These are phyloP conservation scores for Nettapus auritus DNA, from an alignment of 2,113 vertebrate species.

Conservation along the genomic window DNA sequence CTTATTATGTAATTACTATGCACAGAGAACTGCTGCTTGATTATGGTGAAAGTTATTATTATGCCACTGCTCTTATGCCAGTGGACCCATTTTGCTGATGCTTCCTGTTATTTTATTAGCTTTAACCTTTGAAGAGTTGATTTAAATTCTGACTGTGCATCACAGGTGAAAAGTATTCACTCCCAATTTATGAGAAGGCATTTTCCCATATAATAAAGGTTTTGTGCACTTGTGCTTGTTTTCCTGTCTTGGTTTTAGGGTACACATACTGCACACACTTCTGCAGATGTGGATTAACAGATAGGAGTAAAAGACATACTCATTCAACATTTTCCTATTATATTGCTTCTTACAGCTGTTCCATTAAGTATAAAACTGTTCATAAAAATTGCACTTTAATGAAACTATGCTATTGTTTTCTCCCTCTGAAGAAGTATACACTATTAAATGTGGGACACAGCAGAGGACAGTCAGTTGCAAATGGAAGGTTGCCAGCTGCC, in stretches of 20 bases:
- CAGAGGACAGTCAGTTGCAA: background rate
- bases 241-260: background rate
- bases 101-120: background rate
- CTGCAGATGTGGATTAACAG: background rate
- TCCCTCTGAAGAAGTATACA: background rate
- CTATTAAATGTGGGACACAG: background rate
- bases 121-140: background rate
- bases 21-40: background rate
- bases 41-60: background rate
- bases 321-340: background rate
- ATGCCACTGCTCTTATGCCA: background rate
- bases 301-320: background rate
- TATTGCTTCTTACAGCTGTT: background rate
- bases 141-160: background rate
- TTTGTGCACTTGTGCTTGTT: background rate
- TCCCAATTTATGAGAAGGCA: background rate
- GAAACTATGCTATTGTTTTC: background rate
- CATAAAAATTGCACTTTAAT: background rate
- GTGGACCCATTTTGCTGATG: background rate
- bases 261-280: background rate
- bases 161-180: background rate
- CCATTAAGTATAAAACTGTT: background rate
- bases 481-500: constrained; percentile 24
- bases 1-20: background rate
- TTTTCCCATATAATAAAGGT: background rate